Conservation (phyloP, 2,888 invertebrate genomes). For the Lydus trimaculatus region DNA sequence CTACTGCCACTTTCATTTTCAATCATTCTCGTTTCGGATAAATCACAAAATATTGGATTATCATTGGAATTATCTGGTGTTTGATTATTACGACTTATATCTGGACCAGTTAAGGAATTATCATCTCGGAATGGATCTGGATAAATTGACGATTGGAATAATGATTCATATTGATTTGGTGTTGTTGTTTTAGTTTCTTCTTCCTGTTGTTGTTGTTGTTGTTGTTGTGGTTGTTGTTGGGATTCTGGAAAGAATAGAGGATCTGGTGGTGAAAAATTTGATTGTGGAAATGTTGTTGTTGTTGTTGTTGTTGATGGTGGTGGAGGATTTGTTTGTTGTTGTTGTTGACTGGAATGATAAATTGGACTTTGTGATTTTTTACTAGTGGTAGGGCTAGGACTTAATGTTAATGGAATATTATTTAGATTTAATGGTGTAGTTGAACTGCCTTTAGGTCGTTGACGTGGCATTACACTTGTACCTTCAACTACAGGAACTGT, state of each 20-base stretch:
- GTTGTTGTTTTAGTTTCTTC: slow-evolving; percentile 30
- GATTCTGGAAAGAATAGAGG: slow-evolving; percentile 37
- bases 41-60: slow-evolving; percentile 41
- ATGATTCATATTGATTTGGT: slow-evolving; percentile 63
- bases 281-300: slow-evolving; percentile 24
- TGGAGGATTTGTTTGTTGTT: slow-evolving; percentile 32
- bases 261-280: slow-evolving; percentile 36
- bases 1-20: slow-evolving; percentile 26
- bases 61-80: slow-evolving; percentile 37
- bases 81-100: slow-evolving; percentile 67
- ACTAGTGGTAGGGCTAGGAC: slow-evolving; percentile 63
- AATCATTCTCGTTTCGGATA: not conserved
- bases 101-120: slow-evolving; percentile 40
- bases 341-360: slow-evolving; percentile 28
- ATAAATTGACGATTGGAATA: slow-evolving; percentile 72
- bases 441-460: slow-evolving; percentile 76
- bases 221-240: slow-evolving; percentile 33
- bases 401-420: slow-evolving; percentile 63
- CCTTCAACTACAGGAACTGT: slow-evolving; percentile 67
- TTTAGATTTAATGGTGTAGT: slow-evolving; percentile 58
- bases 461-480: slow-evolving; percentile 83
- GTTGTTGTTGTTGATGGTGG: slow-evolving; percentile 29
- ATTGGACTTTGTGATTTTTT: slow-evolving; percentile 59
- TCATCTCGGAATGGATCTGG: slow-evolving; percentile 76
- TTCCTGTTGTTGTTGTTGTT: too few relatives aligned